Percentiles rank a stretch among this genome's conserved stretches.
Evolutionary conservation across 2,888 invertebrate genomes (phyloP).

Genomic region (Lysandra coridon): DNA sequence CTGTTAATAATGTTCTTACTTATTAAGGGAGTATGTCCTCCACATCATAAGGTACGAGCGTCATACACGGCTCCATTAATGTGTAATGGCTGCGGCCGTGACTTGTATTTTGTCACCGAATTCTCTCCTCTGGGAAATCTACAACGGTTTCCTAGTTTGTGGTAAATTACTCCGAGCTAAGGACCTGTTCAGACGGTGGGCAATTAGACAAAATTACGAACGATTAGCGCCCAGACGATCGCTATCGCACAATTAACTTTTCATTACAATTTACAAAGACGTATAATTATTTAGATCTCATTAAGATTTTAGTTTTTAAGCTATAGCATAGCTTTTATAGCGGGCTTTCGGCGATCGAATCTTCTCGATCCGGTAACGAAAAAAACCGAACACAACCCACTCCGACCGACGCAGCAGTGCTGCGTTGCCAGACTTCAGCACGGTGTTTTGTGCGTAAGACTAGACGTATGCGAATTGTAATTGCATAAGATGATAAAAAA

Average conservation of each 20-base stretch:
- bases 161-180: conserved; percentile 1
- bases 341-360: too few species aligned
- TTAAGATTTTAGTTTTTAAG: neutral
- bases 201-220: neutral
- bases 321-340: neutral
- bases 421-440: too few species aligned
- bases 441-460: too few species aligned
- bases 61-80: conserved; percentile 4
- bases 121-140: conserved; percentile 11
- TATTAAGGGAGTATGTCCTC: neutral
- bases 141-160: conserved; percentile 1
- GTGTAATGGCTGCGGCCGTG: neutral
- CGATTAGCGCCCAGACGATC: conserved; percentile 7
- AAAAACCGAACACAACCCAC: too few species aligned
- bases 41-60: neutral
- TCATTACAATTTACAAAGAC: neutral
- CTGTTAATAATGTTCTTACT: neutral
- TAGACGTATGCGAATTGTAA: too few species aligned
- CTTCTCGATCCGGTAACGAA: too few species aligned
- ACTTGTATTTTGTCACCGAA: conserved; percentile 7
- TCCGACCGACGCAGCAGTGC: too few species aligned
- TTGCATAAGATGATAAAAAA: too few species aligned
- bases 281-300: neutral
- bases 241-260: neutral
- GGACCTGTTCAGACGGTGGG: neutral